phyloP scores from a whole-genome alignment of 2,888 invertebrate species.

The Troides helena region DNA sequence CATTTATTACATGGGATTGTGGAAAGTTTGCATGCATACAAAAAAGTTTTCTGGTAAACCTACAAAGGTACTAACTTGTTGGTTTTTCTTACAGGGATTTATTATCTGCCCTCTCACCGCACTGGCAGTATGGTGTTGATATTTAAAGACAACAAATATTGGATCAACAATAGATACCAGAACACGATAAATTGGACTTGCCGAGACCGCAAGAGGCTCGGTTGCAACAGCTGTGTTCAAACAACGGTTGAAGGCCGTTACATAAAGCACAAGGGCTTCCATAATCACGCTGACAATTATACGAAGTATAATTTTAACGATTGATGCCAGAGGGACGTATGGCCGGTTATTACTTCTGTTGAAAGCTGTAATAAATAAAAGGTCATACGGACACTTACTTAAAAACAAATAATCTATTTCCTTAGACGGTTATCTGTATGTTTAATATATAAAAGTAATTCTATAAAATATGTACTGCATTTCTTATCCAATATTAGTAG shows the following conservation, averaged over 20 bases:
- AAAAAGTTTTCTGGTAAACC: neutral
- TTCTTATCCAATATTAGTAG: neutral
- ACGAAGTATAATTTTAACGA: constrained; percentile 75
- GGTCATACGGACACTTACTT: constrained; percentile 7
- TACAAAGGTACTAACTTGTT: constrained; percentile 30
- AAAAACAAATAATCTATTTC: constrained; percentile 1
- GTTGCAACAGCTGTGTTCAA: constrained; percentile 72
- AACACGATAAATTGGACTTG: constrained; percentile 77
- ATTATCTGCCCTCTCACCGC: constrained; percentile 73
- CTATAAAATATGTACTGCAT: neutral
- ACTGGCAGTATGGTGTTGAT: constrained; percentile 75
- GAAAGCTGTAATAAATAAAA: constrained; percentile 35
- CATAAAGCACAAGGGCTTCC: constrained; percentile 70
- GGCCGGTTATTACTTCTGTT: constrained; percentile 46
- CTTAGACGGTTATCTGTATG: neutral
- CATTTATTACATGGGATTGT: neutral
- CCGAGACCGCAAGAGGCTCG: constrained; percentile 66
- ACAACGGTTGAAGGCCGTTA: constrained; percentile 71
- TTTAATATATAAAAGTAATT: neutral
- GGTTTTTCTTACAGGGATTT: constrained; percentile 63
- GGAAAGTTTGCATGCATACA: constrained; percentile 12
- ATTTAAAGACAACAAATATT: constrained; percentile 74
- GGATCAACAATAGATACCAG: constrained; percentile 75
- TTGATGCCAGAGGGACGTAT: constrained; percentile 47
- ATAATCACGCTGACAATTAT: constrained; percentile 72